phyloP scores from a whole-genome alignment of 2,797 vertebrate genomes.

The Carapus acus region DNA sequence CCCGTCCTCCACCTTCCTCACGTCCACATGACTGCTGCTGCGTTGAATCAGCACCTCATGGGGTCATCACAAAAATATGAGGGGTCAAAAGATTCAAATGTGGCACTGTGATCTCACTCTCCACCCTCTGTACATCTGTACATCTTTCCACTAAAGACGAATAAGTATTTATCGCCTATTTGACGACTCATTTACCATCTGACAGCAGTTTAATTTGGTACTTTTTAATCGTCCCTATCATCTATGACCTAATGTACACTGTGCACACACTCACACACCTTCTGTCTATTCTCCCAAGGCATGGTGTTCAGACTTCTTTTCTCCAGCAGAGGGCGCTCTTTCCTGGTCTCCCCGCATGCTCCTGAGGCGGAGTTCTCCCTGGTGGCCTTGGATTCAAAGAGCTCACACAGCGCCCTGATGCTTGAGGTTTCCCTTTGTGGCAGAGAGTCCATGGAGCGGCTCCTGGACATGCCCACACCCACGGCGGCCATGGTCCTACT shows the following conservation, averaged over 20 bases:
- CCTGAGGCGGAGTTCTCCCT: conserved; percentile 40
- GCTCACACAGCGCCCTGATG: conserved; percentile 59
- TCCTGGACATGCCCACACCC: conserved; percentile 50
- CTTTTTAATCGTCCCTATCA: no score
- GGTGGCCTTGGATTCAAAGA: conserved; percentile 69
- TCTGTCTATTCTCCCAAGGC: conserved; percentile 21
- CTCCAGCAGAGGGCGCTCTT: conserved; percentile 44
- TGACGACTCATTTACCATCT: background rate
- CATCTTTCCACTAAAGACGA: no score
- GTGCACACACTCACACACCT: conserved; percentile 39
- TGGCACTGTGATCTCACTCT: no score
- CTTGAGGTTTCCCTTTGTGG: conserved; percentile 45
- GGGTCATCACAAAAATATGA: no score
- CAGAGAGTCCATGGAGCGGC: conserved; percentile 69
- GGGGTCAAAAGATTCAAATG: no score
- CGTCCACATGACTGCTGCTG: conserved; percentile 15
- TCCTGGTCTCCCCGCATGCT: conserved; percentile 4
- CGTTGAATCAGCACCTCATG: conserved; percentile 38
- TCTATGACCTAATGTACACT: background rate
- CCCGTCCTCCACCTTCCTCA: conserved; percentile 42
- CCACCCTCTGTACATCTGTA: no score
- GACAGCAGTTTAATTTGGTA: no score
- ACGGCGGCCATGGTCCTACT: conserved; percentile 33
- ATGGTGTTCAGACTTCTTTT: conserved; percentile 38
- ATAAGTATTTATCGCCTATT: background rate